Conservation (phyloP, 2,797 vertebrate genomes). For the Yasuhikotakia modesta region DNA sequence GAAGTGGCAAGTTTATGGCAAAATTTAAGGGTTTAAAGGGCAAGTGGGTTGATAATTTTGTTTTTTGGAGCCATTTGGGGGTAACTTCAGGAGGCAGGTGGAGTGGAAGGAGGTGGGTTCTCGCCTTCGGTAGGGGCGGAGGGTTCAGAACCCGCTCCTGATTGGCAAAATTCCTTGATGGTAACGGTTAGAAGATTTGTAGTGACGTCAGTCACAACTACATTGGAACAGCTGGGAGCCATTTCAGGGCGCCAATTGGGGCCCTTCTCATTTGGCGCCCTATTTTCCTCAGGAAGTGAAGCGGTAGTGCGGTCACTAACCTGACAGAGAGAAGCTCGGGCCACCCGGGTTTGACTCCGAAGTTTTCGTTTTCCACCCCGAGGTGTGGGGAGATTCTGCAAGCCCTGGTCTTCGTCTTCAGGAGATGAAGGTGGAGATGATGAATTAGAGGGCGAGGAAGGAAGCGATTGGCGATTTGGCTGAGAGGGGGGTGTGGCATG, state of each 20-base stretch:
- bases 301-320: constrained; percentile 69
- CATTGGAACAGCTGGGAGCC: constrained; percentile 91
- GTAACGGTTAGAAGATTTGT: constrained; percentile 98
- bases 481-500: constrained; percentile 17
- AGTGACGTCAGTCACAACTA: constrained; percentile 96
- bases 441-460: constrained; percentile 69
- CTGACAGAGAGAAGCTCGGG: constrained; percentile 61
- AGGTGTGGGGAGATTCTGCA: constrained; percentile 72
- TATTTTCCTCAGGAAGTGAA: constrained; percentile 64
- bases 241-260: constrained; percentile 91
- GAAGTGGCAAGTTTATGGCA: too few relatives aligned
- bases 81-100: constrained; percentile 44
- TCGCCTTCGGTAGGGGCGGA: constrained; percentile 65
- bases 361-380: constrained; percentile 67
- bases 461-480: constrained; percentile 55
- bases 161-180: constrained; percentile 94
- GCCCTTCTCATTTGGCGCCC: constrained; percentile 77
- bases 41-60: constrained; percentile 50
- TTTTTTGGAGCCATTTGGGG: constrained; percentile 47
- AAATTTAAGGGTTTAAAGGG: constrained; percentile 62
- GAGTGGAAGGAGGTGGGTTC: constrained; percentile 57
- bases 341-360: constrained; percentile 49
- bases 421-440: constrained; percentile 79
- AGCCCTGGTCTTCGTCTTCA: constrained; percentile 74
- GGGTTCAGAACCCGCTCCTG: constrained; percentile 61